Percentiles rank a stretch among this genome's conserved stretches.
Conservation (phyloP, 2,888 invertebrate genomes). For the Phortica okadai region DNA sequence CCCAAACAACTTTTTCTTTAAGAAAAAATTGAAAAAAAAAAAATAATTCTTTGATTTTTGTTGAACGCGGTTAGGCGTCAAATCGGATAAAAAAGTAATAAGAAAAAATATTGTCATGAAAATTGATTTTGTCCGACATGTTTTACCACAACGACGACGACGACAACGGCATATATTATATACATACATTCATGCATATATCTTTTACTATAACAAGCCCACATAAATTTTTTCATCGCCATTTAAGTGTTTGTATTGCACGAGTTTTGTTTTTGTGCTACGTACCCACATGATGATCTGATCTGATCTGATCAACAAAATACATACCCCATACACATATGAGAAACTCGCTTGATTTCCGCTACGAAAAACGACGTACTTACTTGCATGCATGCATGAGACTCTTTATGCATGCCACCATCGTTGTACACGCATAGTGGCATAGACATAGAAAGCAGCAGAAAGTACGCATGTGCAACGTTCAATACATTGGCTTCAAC, state of each 20-base stretch:
- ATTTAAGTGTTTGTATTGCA: neutral
- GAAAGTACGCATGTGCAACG: conserved; percentile 4
- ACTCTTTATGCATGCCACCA: neutral
- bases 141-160: neutral
- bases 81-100: neutral
- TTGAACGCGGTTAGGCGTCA: neutral
- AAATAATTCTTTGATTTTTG: conserved; percentile 16
- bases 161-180: too few species aligned
- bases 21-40: neutral
- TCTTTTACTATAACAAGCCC: conserved; percentile 5
- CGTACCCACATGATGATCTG: conserved; percentile 12
- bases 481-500: neutral
- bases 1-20: too few species aligned
- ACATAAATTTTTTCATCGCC: neutral
- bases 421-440: neutral
- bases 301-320: neutral
- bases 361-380: neutral
- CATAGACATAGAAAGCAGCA: neutral
- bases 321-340: neutral
- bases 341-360: conserved; percentile 29
- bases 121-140: conserved; percentile 33
- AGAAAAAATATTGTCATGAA: conserved; percentile 31
- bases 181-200: neutral
- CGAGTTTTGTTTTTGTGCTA: neutral
- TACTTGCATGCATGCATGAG: neutral